A percentile compares a stretch with the other conserved stretches of the same genome.
phyloP scores from a whole-genome alignment of 1,140 invertebrate species.

The Macrobrachium rosenbergii region DNA sequence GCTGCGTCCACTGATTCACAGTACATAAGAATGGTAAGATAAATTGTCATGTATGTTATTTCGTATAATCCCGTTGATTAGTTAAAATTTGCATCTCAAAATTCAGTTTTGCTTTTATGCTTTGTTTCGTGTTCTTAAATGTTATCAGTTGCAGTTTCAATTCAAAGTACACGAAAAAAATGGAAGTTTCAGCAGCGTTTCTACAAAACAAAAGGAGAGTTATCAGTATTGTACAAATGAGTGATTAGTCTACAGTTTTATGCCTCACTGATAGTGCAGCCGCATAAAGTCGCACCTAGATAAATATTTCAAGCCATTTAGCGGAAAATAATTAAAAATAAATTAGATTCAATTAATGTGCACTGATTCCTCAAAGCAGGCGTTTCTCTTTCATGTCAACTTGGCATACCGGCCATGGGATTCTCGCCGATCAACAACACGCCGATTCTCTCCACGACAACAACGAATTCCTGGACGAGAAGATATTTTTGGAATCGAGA shows the following conservation, averaged over 20 bases:
- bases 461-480: slow-evolving; percentile 81
- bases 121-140: neutral
- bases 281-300: no score
- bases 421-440: slow-evolving; percentile 86
- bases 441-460: slow-evolving; percentile 82
- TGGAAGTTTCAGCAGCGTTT: no score
- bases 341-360: neutral
- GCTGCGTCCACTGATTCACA: slow-evolving; percentile 66
- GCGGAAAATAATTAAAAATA: neutral
- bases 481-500: slow-evolving; percentile 82
- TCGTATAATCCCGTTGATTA: no score
- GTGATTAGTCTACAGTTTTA: no score
- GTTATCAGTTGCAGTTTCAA: neutral
- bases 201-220: no score
- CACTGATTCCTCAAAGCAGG: no score
- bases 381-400: slow-evolving; percentile 24
- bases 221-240: no score
- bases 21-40: slow-evolving; percentile 66
- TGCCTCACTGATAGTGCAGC: no score
- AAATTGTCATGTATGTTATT: no score
- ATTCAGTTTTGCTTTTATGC: no score
- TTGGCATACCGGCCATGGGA: slow-evolving; percentile 81
- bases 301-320: no score
- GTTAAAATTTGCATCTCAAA: no score
- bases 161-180: neutral